A percentile compares a stretch with the other conserved stretches of the same genome.
Evolutionary conservation across 2,888 invertebrate species (phyloP).

Genomic region (Aplocera efformata): DNA sequence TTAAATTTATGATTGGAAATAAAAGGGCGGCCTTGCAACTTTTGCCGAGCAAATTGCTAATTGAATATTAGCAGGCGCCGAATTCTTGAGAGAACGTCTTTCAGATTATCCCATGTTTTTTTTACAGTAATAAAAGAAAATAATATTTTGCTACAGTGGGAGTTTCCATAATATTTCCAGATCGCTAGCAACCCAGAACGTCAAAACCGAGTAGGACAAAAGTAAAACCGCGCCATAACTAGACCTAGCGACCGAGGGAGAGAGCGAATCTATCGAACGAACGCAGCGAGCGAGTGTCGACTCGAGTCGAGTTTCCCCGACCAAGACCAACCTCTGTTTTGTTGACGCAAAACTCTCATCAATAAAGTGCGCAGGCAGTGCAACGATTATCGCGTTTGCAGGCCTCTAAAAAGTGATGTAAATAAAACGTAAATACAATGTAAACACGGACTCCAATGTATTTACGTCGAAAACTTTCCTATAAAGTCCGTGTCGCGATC

Average conservation of each 20-base stretch:
- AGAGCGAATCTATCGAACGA: constrained; percentile 44
- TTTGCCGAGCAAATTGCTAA: no score
- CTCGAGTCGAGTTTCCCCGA: constrained; percentile 43
- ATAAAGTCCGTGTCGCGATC: constrained; percentile 47
- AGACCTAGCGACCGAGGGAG: constrained; percentile 57
- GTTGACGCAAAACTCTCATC: constrained; percentile 68
- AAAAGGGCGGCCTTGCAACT: no score
- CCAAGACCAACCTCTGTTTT: constrained; percentile 50
- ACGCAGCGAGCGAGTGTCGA: constrained; percentile 25
- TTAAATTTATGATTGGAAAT: no score
- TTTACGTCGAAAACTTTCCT: constrained; percentile 32
- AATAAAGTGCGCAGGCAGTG: constrained; percentile 76
- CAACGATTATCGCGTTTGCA: constrained; percentile 73
- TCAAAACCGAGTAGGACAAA: constrained; percentile 56
- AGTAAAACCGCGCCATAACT: constrained; percentile 33
- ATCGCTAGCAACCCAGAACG: constrained; percentile 51
- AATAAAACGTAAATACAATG: constrained; percentile 58
- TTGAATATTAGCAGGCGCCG: no score
- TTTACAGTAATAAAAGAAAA: no score
- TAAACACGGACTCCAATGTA: constrained; percentile 58
- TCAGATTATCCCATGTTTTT: no score
- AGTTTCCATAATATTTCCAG: neutral
- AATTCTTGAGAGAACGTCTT: no score
- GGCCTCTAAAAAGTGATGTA: constrained; percentile 71
- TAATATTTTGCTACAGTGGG: no score